phyloP scores from a whole-genome alignment of 2,888 invertebrate genomes.

The Agonopterix subpropinquella region DNA sequence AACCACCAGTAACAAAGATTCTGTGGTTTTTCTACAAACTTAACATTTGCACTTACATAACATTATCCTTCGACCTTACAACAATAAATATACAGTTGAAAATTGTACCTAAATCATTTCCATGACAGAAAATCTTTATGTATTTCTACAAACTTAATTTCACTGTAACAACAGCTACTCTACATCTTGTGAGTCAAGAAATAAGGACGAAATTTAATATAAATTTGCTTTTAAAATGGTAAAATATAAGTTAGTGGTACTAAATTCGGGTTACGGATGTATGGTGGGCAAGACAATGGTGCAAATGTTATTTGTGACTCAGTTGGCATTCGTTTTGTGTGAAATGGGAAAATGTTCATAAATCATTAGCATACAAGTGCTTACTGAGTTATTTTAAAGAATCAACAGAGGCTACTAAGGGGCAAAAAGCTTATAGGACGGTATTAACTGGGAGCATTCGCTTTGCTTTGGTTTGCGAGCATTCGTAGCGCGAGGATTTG shows the following conservation, averaged over 20 bases:
- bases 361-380: background rate
- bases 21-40: conserved; percentile 26
- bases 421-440: too few relatives aligned
- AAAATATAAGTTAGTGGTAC: background rate
- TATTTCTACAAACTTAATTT: too few relatives aligned
- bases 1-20: conserved; percentile 49
- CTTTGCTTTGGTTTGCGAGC: too few relatives aligned
- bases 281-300: conserved; percentile 31
- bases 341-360: background rate
- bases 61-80: conserved; percentile 12
- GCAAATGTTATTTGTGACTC: conserved; percentile 22
- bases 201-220: too few relatives aligned
- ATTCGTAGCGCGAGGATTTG: too few relatives aligned
- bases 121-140: too few relatives aligned
- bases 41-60: background rate
- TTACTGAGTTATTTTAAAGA: too few relatives aligned
- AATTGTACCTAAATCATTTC: conserved; percentile 2
- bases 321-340: conserved; percentile 10
- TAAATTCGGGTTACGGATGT: conserved; percentile 33
- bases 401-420: too few relatives aligned
- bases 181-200: too few relatives aligned
- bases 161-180: too few relatives aligned
- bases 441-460: too few relatives aligned
- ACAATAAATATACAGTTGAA: conserved; percentile 1
- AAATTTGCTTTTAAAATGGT: too few relatives aligned